Conservation (phyloP, 2,888 invertebrate genomes). For the Odontomyia ornata region DNA sequence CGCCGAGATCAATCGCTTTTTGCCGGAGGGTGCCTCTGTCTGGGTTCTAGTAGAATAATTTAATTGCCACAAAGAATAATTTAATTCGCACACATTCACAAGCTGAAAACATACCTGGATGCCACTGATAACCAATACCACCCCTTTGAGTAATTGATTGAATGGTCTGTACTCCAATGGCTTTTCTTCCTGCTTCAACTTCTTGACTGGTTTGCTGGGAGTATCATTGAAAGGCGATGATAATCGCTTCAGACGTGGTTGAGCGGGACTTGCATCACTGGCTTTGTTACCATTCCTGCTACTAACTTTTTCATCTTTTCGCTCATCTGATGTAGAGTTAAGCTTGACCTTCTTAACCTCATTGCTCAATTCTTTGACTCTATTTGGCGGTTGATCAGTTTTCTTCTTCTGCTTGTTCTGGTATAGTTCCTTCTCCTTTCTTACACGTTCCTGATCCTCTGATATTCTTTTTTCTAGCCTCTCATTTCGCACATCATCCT, state of each 20-base stretch:
- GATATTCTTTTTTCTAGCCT: slow-evolving; percentile 62
- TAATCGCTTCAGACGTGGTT: slow-evolving; percentile 50
- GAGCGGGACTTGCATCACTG: neutral
- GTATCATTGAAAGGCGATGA: slow-evolving; percentile 51
- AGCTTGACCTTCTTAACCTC: neutral
- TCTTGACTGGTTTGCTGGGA: slow-evolving; percentile 52
- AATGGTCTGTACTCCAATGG: slow-evolving; percentile 65
- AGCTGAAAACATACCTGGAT: slow-evolving; percentile 66
- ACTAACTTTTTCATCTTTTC: slow-evolving; percentile 4
- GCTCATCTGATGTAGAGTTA: neutral
- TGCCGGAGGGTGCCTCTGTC: slow-evolving; percentile 73
- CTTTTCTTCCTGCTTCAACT: slow-evolving; percentile 54
- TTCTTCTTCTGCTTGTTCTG: neutral
- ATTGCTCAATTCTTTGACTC: too few relatives aligned
- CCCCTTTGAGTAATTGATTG: slow-evolving; percentile 70
- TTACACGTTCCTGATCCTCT: slow-evolving; percentile 55
- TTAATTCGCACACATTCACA: neutral
- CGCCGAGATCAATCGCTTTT: slow-evolving; percentile 80
- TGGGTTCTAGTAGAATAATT: slow-evolving; percentile 76
- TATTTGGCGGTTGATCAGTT: neutral
- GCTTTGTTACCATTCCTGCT: neutral
- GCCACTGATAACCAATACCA: slow-evolving; percentile 85
- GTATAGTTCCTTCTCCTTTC: slow-evolving; percentile 52
- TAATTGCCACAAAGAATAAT: neutral
- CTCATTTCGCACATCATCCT: slow-evolving; percentile 63